Base-by-base conservation (phyloP, 2,113 vertebrate species). In the Pipra filicauda region DNA sequence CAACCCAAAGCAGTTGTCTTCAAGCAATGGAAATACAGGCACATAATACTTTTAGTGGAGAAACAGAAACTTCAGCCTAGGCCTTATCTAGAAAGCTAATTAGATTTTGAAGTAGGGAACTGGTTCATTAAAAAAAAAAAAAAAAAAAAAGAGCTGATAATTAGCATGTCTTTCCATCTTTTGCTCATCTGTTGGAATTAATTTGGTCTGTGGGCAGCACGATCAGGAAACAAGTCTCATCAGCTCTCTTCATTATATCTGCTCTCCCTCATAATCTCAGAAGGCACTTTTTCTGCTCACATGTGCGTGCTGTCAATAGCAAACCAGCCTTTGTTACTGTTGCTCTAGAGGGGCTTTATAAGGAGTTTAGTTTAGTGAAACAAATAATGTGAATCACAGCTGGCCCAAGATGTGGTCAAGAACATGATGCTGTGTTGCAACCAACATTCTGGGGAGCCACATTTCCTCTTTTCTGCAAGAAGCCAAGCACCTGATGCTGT, bases 81-180 rank as follows among this genome's bases (percentile, higher is more conserved):
- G 24, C 30, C 27, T 77, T 71, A 85, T 67, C 74, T 78, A 49
- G 70, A 87, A 22, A 55, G 66, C 52, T 89, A 87, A 93, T 88
- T 72, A 93, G n/a, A 85, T 75, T 52, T 54, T 72, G 48, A 74
- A 78, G 59, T 15, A 55, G 21, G 72, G 33, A 88, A 78, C 23
- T 75, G 11, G n/a, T 78, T 89, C 52, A 52, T 85, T 18, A 75
- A 70, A 85, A 90, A 88, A 82, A 51, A 85, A 55, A 82, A 51
- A 85, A 55, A 15, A 59, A 58, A 24, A 15, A 59, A 61, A 39
- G 27, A 9, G 11, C 69, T 89, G 70, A 57, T 95, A 75, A 96
- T 95, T 91, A 91, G 48, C 66, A 85, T 43, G 21, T 81, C 62
- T 89, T 87, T 57, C 65, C 74, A 87, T 95, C 81, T 91, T 95